A percentile compares a stretch with the other conserved stretches of the same genome.
Conservation (phyloP, 2,888 invertebrate genomes). For the Philaethria dido region DNA sequence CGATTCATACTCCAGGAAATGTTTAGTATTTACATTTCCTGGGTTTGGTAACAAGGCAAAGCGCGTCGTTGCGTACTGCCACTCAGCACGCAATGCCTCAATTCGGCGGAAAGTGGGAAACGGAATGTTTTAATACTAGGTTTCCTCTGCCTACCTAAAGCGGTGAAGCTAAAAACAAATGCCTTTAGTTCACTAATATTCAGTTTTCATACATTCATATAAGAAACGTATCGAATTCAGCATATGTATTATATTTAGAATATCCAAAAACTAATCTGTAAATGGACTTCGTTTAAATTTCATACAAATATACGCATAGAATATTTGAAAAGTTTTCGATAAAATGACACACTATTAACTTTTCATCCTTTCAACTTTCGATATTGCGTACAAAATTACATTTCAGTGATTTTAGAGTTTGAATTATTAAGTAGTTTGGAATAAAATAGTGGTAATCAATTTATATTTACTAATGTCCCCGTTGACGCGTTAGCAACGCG, state of each 20-base stretch:
- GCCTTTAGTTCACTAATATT: neutral
- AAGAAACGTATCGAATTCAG: neutral
- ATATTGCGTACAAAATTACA: slow-evolving; percentile 3
- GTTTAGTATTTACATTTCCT: too few relatives aligned
- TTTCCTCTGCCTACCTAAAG: too few relatives aligned
- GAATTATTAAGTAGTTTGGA: slow-evolving; percentile 1
- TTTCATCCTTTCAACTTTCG: slow-evolving; percentile 7
- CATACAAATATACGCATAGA: neutral
- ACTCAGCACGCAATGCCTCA: too few relatives aligned
- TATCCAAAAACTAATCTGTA: slow-evolving; percentile 5
- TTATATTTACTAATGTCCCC: too few relatives aligned
- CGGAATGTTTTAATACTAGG: too few relatives aligned
- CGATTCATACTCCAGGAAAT: too few relatives aligned
- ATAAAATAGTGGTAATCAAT: slow-evolving; percentile 3
- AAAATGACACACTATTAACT: slow-evolving; percentile 4
- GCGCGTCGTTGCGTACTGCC: too few relatives aligned
- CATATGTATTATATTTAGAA: neutral
- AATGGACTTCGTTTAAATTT: slow-evolving; percentile 5
- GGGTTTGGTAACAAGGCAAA: too few relatives aligned
- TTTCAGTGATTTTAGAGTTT: slow-evolving; percentile 6
- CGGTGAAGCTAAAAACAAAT: too few relatives aligned
- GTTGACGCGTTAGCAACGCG: too few relatives aligned
- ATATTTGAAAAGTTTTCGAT: neutral
- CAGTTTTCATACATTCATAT: neutral
- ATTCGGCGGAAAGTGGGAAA: too few relatives aligned